Conservation (phyloP, 2,797 vertebrate genomes). For the Tadarida brasiliensis region DNA sequence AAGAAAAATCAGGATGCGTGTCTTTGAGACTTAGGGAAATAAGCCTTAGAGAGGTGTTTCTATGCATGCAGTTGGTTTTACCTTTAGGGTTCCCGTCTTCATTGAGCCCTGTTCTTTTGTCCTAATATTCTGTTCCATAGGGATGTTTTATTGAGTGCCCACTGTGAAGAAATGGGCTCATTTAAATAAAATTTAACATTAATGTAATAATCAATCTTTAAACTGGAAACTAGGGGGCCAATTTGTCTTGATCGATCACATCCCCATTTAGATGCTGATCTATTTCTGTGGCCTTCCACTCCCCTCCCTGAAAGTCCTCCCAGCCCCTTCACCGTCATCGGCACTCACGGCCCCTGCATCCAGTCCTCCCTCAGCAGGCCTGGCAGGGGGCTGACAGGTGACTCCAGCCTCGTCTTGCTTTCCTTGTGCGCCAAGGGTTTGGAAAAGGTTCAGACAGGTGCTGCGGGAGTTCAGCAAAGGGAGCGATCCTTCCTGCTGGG, state of each 20-base stretch:
- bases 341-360: too few species aligned
- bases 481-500: rapidly evolving
- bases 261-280: neutral
- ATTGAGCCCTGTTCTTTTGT: neutral
- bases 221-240: neutral
- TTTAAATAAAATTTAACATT: conserved; percentile 65
- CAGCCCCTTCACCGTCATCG: rapidly evolving
- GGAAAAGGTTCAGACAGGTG: neutral
- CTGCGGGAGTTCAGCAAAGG: rapidly evolving
- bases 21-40: neutral
- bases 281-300: neutral
- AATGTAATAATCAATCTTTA: conserved; percentile 56
- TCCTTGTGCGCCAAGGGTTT: neutral
- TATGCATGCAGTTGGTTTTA: neutral
- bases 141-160: neutral
- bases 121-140: neutral
- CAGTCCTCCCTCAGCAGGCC: rapidly evolving
- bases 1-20: neutral
- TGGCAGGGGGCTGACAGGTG: rapidly evolving
- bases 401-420: neutral
- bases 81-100: neutral
- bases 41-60: neutral
- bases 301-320: neutral
- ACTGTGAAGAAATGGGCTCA: conserved; percentile 39
- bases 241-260: conserved; percentile 20